Evolutionary conservation across 2,888 invertebrate genomes (phyloP).

Genomic region (Hydroisotoma schaefferi): DNA sequence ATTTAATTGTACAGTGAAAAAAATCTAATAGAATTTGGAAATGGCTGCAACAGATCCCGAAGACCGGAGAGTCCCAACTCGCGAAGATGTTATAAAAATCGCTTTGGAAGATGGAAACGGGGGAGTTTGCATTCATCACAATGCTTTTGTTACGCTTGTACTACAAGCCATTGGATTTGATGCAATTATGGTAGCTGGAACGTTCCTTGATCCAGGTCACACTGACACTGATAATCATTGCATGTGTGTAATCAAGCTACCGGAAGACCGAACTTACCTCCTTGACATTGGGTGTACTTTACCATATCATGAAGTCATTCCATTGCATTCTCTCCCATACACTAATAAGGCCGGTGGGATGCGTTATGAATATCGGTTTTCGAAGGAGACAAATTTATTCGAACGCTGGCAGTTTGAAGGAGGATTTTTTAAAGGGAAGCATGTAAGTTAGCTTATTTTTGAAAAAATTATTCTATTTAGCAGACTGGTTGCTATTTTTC

Average conservation of each 20-base stretch:
- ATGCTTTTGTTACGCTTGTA: constrained; percentile 25
- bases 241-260: constrained; percentile 31
- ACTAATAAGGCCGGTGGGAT: constrained; percentile 21
- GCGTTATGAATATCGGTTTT: constrained; percentile 21
- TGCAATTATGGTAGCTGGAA: constrained; percentile 23
- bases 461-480: neutral
- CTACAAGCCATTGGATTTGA: constrained; percentile 32
- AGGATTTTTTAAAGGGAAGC: constrained; percentile 17
- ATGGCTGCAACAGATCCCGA: constrained; percentile 19
- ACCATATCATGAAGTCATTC: constrained; percentile 31
- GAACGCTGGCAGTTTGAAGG: constrained; percentile 26
- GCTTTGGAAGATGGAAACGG: constrained; percentile 26
- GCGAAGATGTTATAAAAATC: constrained; percentile 12
- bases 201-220: constrained; percentile 25
- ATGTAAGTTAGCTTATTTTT: constrained; percentile 7
- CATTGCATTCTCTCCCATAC: constrained; percentile 26
- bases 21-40: constrained; percentile 25
- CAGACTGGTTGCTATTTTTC: no score
- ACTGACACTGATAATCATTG: constrained; percentile 36
- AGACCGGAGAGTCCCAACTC: constrained; percentile 15
- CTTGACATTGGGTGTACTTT: constrained; percentile 33
- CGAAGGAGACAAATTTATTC: constrained; percentile 4
- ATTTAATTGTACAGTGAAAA: no score
- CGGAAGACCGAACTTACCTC: constrained; percentile 25
- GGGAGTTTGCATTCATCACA: constrained; percentile 39